Conservation (phyloP, 2,797 vertebrate genomes). For the Cheirogaleus major region DNA sequence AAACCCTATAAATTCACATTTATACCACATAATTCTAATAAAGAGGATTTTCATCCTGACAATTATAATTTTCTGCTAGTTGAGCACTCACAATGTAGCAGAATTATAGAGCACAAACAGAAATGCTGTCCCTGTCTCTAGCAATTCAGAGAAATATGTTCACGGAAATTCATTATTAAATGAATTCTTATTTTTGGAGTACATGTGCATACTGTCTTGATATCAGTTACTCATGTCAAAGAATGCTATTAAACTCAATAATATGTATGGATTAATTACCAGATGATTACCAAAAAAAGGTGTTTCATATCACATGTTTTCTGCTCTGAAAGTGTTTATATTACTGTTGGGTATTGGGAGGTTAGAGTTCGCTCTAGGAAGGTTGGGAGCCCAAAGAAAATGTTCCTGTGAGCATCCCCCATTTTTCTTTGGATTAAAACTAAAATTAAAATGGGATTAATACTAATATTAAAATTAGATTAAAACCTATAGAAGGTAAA, state of each 20-base stretch:
- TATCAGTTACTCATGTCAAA: background rate
- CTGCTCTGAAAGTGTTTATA: background rate
- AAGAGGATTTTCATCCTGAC: background rate
- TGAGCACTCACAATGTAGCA: background rate
- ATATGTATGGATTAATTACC: background rate
- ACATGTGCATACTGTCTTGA: background rate
- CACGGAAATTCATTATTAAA: background rate
- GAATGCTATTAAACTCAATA: background rate
- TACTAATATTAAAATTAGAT: background rate
- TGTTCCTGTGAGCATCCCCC: background rate
- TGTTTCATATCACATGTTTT: background rate
- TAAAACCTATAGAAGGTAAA: background rate
- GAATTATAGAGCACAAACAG: background rate
- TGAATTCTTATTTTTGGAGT: background rate
- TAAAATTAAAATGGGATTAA: background rate
- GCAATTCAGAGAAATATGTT: background rate
- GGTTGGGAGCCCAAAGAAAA: background rate
- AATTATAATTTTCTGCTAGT: slow-evolving; percentile 34
- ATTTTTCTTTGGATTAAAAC: background rate
- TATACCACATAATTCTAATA: background rate
- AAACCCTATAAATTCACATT: background rate
- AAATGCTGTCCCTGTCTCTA: background rate
- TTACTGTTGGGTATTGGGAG: background rate
- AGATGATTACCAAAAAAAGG: background rate
- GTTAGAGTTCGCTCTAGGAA: background rate